phyloP scores from a whole-genome alignment of 2,888 invertebrate genomes.

The Merodon equestris region DNA sequence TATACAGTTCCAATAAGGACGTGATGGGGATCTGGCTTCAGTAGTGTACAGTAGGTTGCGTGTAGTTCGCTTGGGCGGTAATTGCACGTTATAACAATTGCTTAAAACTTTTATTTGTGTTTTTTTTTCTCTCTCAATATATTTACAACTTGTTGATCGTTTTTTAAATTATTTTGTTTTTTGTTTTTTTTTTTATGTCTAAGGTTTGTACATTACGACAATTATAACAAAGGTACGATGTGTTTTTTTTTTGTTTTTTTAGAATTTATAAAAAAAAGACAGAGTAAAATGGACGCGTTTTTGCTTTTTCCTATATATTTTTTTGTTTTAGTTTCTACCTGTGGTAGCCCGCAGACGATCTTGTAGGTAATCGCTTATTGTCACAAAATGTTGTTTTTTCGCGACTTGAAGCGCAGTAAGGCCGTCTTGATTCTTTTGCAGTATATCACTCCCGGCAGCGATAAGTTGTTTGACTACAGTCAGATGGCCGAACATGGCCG shows the following conservation, averaged over 20 bases:
- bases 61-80: constrained; percentile 33
- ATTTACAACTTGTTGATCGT: too few species aligned
- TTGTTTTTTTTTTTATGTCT: constrained; percentile 1
- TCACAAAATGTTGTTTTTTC: constrained; percentile 77
- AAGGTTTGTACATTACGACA: constrained; percentile 1
- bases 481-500: constrained; percentile 92
- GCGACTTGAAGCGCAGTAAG: constrained; percentile 85
- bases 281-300: constrained; percentile 11
- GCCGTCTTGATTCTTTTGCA: constrained; percentile 86
- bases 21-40: not conserved
- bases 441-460: constrained; percentile 84
- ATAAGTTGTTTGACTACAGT: constrained; percentile 88
- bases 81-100: constrained; percentile 60
- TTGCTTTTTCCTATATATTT: not conserved
- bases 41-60: too few species aligned
- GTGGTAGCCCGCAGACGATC: constrained; percentile 71
- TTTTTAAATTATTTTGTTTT: too few species aligned
- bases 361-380: constrained; percentile 77
- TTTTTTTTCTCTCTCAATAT: constrained; percentile 22
- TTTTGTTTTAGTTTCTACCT: constrained; percentile 41
- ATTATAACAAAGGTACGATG: constrained; percentile 58
- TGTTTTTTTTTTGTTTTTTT: too few species aligned
- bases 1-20: constrained; percentile 34
- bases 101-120: constrained; percentile 34
- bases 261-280: too few species aligned